Evolutionary conservation across 2,113 vertebrate species (phyloP).

Genomic region (Pteronura brasiliensis): DNA sequence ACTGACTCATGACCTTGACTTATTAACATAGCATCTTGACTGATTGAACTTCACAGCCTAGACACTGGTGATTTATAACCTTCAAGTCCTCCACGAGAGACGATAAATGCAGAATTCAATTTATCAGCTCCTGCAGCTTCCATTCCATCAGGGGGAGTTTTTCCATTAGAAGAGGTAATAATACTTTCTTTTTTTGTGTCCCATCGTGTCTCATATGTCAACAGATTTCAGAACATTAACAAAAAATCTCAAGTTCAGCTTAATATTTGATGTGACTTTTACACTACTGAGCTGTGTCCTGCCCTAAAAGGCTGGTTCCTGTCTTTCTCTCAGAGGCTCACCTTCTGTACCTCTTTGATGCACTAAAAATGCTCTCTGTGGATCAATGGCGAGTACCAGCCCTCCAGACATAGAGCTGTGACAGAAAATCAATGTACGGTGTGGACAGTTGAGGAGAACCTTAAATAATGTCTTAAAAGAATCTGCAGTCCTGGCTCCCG

Average conservation of each 20-base stretch:
- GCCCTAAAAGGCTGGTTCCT: not conserved
- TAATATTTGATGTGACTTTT: conserved; percentile 32
- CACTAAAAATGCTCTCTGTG: conserved; percentile 48
- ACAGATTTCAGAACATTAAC: not conserved
- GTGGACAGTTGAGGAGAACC: conserved; percentile 53
- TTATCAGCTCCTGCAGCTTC: not conserved
- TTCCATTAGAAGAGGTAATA: not conserved
- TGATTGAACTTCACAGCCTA: not conserved
- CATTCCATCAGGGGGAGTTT: not conserved
- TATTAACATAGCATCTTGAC: not conserved
- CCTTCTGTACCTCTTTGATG: conserved; percentile 34
- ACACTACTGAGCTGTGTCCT: not conserved
- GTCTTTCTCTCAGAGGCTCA: not conserved
- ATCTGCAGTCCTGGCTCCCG: not conserved
- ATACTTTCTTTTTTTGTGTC: not conserved
- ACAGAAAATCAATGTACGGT: conserved; percentile 57
- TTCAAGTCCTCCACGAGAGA: not conserved
- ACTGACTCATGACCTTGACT: not conserved
- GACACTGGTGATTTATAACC: not conserved
- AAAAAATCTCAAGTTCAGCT: not conserved
- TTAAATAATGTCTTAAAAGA: conserved; percentile 58
- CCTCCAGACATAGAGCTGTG: conserved; percentile 20
- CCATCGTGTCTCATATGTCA: conserved; percentile 29
- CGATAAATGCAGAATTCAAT: not conserved
- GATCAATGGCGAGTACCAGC: conserved; percentile 3